Percentiles rank a stretch among this genome's conserved stretches.
phyloP scores from a whole-genome alignment of 2,888 invertebrate genomes.

The Meiosimyza platycephala region DNA sequence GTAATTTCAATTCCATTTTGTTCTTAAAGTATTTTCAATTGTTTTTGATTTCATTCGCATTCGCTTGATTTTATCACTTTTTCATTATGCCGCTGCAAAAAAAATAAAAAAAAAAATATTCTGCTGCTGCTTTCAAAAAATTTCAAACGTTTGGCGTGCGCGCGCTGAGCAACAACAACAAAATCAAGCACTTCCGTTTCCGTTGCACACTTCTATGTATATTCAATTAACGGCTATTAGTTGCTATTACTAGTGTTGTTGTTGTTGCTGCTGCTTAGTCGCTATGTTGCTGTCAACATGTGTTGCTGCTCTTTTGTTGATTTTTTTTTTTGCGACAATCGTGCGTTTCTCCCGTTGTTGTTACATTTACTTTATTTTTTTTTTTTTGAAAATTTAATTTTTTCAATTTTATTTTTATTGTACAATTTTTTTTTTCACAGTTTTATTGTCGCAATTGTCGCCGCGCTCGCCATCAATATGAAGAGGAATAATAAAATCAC shows the following conservation, averaged over 20 bases:
- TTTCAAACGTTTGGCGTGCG: too few species aligned
- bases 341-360: background rate
- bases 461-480: background rate
- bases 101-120: background rate
- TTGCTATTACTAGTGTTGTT: conserved; percentile 18
- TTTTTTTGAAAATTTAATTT: background rate
- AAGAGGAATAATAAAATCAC: too few species aligned
- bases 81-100: conserved; percentile 19
- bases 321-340: conserved; percentile 1
- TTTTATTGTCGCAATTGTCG: background rate
- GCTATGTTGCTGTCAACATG: background rate
- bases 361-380: background rate
- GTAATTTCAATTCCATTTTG: background rate
- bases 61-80: background rate
- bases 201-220: conserved; percentile 27
- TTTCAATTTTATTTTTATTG: conserved; percentile 10
- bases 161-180: background rate
- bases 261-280: conserved; percentile 5
- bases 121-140: too few species aligned
- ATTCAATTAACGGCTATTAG: conserved; percentile 7
- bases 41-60: background rate
- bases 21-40: background rate
- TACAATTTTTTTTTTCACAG: conserved; percentile 2
- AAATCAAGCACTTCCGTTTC: conserved; percentile 37
- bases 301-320: background rate